Conservation (phyloP, 1,140 invertebrate species). For the Gryon sp. region DNA sequence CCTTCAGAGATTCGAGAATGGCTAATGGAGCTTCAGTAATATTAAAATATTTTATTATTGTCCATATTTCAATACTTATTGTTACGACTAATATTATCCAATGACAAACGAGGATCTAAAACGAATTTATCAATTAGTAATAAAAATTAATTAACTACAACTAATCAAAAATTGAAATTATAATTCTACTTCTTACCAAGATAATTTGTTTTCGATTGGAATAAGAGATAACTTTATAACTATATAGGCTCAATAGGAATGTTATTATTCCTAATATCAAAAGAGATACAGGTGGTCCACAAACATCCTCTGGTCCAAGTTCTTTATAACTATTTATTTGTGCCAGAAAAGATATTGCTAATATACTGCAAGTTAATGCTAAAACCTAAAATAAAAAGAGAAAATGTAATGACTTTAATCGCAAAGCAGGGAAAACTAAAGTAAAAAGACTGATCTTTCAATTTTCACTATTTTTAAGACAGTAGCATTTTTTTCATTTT, state of each 20-base stretch:
- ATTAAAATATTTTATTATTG: constrained; percentile 16
- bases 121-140: too few species aligned
- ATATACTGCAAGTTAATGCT: constrained; percentile 3
- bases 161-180: too few species aligned
- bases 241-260: constrained; percentile 36
- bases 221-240: constrained; percentile 35
- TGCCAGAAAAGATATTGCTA: constrained; percentile 14
- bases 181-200: constrained; percentile 16
- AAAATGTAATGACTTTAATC: neutral
- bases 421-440: too few species aligned
- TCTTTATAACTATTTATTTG: constrained; percentile 15
- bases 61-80: constrained; percentile 24
- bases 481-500: too few species aligned
- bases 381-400: constrained; percentile 15
- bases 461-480: neutral
- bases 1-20: constrained; percentile 3
- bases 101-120: constrained; percentile 14
- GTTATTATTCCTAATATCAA: constrained; percentile 40
- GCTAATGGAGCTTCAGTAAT: constrained; percentile 16
- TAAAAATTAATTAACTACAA: too few species aligned
- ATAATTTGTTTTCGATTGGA: constrained; percentile 24
- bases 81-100: constrained; percentile 3
- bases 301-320: constrained; percentile 27
- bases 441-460: too few species aligned
- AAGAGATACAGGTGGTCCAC: constrained; percentile 14